Evolutionary conservation across 2,113 vertebrate species (phyloP).

Genomic region (Embiotoca jacksoni): DNA sequence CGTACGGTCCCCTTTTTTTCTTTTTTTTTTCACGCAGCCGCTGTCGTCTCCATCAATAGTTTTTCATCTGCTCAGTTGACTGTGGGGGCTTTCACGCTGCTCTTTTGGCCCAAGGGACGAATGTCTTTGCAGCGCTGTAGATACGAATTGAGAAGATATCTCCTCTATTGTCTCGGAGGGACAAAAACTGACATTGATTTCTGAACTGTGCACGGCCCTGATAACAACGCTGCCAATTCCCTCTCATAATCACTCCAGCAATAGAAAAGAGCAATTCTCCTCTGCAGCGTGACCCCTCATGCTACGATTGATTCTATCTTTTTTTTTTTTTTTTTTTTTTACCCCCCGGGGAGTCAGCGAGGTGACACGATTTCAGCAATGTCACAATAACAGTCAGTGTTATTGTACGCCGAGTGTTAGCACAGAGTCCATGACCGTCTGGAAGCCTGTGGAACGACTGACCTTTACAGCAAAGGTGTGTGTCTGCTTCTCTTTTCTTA

Average conservation of each 20-base stretch:
- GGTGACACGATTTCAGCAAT: conserved; percentile 18
- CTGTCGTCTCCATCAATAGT: conserved; percentile 13
- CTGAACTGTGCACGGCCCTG: conserved; percentile 35
- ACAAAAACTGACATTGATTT: conserved; percentile 56
- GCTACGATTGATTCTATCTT: conserved; percentile 46
- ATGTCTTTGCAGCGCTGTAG: conserved; percentile 45
- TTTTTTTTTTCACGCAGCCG: neutral
- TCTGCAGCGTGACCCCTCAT: conserved; percentile 8
- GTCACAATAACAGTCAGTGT: conserved; percentile 8
- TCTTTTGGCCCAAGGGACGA: conserved; percentile 32
- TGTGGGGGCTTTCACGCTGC: conserved; percentile 12
- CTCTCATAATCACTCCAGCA: conserved; percentile 43
- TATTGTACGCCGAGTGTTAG: conserved; percentile 16
- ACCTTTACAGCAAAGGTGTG: conserved; percentile 22
- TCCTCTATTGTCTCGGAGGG: conserved; percentile 59
- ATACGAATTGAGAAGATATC: conserved; percentile 66
- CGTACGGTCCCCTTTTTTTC: neutral
- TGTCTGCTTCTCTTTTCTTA: conserved; percentile 1
- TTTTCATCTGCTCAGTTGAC: conserved; percentile 29
- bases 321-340: neutral
- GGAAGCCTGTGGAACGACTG: neutral
- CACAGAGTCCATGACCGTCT: conserved; percentile 6
- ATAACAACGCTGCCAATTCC: conserved; percentile 66
- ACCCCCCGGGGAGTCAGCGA: conserved; percentile 12
- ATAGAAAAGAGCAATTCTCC: conserved; percentile 30